These are phyloP conservation scores for Ceratothoa steindachneri DNA, from an alignment of 2,888 invertebrate species.

Conservation along the genomic window DNA sequence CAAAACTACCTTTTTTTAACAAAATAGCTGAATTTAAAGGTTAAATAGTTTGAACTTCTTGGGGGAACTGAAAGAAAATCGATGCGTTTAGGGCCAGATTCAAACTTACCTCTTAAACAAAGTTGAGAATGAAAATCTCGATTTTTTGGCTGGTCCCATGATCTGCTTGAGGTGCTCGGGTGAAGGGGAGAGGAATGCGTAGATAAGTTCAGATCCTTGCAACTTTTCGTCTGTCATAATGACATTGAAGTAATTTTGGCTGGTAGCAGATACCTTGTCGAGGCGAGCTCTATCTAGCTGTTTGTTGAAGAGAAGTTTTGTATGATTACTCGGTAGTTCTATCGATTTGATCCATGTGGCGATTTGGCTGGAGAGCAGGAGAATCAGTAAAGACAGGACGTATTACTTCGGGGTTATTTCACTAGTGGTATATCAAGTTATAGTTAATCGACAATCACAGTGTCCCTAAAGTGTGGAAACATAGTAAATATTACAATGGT, in stretches of 20 bases:
- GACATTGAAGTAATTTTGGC: constrained; percentile 81
- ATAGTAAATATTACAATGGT: too few species aligned
- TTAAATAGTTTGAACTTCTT: too few species aligned
- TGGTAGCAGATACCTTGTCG: constrained; percentile 74
- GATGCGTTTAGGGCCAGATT: background rate
- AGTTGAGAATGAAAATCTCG: constrained; percentile 78
- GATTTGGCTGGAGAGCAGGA: constrained; percentile 66
- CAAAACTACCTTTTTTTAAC: too few species aligned
- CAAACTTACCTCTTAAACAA: constrained; percentile 74
- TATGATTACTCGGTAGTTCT: constrained; percentile 73
- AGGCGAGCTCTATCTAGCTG: constrained; percentile 65
- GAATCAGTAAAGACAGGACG: background rate
- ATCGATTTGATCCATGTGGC: constrained; percentile 74
- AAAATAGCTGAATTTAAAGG: too few species aligned
- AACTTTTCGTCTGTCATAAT: constrained; percentile 79
- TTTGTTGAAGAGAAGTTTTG: constrained; percentile 74
- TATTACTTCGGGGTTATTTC: background rate
- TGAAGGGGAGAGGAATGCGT: constrained; percentile 85
- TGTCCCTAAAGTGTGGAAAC: too few species aligned
- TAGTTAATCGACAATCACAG: too few species aligned
- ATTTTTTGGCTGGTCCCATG: constrained; percentile 63
- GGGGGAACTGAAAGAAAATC: too few species aligned
- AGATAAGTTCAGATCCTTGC: constrained; percentile 82
- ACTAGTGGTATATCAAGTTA: too few species aligned
- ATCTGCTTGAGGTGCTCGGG: constrained; percentile 68